These are phyloP conservation scores for Sebastes matsubarae DNA, from an alignment of 2,797 vertebrate genomes.

Conservation along the genomic window DNA sequence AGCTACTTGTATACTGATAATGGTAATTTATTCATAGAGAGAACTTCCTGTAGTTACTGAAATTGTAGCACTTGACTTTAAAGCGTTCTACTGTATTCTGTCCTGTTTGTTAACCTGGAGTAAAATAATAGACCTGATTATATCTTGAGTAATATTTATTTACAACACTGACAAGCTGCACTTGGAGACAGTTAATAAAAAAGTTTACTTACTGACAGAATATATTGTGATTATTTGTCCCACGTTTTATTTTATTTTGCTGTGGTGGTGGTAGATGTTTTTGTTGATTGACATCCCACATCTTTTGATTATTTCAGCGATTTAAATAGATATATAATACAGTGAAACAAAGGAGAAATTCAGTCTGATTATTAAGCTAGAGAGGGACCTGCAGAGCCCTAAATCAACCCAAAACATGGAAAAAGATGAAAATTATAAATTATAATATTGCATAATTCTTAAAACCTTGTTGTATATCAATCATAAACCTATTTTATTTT, in stretches of 20 bases:
- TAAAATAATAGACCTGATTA: constrained; percentile 4
- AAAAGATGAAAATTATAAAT: background rate
- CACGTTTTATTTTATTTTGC: background rate
- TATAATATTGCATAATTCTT: background rate
- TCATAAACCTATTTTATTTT: background rate
- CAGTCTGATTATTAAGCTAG: background rate
- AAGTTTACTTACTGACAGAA: constrained; percentile 6
- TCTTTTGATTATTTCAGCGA: background rate
- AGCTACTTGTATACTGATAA: background rate
- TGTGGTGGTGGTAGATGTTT: background rate
- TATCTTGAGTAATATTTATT: constrained; percentile 7
- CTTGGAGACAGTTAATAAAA: constrained; percentile 28
- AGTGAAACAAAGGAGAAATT: background rate
- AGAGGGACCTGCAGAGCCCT: background rate
- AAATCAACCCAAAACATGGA: background rate
- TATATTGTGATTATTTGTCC: background rate
- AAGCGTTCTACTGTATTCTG: background rate
- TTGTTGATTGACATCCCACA: background rate
- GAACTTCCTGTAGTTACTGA: background rate
- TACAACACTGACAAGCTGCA: constrained; percentile 12
- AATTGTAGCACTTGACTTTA: constrained; percentile 1
- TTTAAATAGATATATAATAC: background rate
- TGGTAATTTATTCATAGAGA: background rate
- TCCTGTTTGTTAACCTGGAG: constrained; percentile 5
- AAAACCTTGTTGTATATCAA: background rate